Base-by-base conservation (phyloP, 2,113 vertebrate species). In the Ardeotis arabs region DNA sequence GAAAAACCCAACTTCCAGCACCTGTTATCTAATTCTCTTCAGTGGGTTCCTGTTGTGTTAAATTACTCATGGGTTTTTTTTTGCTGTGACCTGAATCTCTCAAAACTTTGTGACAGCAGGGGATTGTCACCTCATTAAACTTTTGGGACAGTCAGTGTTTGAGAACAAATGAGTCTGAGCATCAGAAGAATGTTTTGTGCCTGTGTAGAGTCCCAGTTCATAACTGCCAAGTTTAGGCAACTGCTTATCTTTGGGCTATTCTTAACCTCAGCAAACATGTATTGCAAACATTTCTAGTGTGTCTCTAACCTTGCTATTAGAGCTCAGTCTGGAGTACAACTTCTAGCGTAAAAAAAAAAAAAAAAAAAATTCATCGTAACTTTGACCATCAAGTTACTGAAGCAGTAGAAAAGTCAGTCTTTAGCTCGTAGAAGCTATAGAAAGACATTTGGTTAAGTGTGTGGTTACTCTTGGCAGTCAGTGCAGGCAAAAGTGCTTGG, bases 171-270 rank as follows among this genome's bases (percentile, higher is more conserved):
- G 95, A 93, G 92, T 84, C 90, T 94, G 90, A 95, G 90, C 85
- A 92, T 93, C 92, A 92, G 93, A 92, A 93, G 96, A 96, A 95
- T 95, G 95, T 96, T 96, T 88, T 93, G 93, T 93, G 93, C 83
- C 83, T 88, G 50, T 74, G 27, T 89, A 39, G 79, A 96, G 76
- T 92, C 90, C 86, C 60, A 84, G 79, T 81, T 94, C 66, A 33
- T 92, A 96, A 93, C 83, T 96, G 93, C 93, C 95, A 96, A 93
- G 90, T 96, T 96, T 81, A 96, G 93, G 93, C 85, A 91, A 96
- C 85, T 92, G 95, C 93, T 97, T 96, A 97, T 97, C 95, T 96
- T 95, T 62, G 69, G 77, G 86, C 91, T 95, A 84, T 97, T 96
- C 94, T 95, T 96, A 96, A 92, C 91, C 81, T 85, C 89, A 33